phyloP scores from a whole-genome alignment of 2,113 vertebrate genomes.

The Microcebus jonahi region DNA sequence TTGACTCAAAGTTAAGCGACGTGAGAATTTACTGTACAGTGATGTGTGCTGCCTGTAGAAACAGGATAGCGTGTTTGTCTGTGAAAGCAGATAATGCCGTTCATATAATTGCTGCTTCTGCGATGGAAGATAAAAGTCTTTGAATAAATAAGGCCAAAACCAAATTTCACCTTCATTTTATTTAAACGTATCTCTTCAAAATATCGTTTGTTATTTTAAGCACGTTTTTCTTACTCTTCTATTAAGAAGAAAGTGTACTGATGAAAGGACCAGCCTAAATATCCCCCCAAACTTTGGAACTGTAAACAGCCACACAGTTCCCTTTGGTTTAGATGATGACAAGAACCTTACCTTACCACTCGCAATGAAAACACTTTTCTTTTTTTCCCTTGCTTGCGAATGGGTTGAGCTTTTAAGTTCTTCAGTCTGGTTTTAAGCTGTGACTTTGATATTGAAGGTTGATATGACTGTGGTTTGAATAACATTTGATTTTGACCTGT shows the following conservation, averaged over 20 bases:
- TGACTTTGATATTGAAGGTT: slow-evolving; percentile 87
- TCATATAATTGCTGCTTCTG: slow-evolving; percentile 78
- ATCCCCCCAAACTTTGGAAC: slow-evolving; percentile 32
- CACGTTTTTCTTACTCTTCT: not conserved
- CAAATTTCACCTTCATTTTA: slow-evolving; percentile 26
- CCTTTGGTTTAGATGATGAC: slow-evolving; percentile 55
- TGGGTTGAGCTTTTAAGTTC: slow-evolving; percentile 88
- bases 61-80: slow-evolving; percentile 63
- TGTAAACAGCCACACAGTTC: slow-evolving; percentile 49
- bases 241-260: slow-evolving; percentile 28
- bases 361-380: slow-evolving; percentile 60
- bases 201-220: not conserved
- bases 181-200: slow-evolving; percentile 21
- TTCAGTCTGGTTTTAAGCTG: slow-evolving; percentile 85
- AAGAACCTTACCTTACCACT: slow-evolving; percentile 70
- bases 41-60: not conserved
- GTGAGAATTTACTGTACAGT: not conserved
- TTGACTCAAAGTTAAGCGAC: slow-evolving; percentile 40
- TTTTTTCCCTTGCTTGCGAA: slow-evolving; percentile 78
- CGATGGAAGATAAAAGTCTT: slow-evolving; percentile 69
- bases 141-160: slow-evolving; percentile 49
- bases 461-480: slow-evolving; percentile 90
- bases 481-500: slow-evolving; percentile 91
- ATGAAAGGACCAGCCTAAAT: slow-evolving; percentile 19
- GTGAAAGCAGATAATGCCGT: slow-evolving; percentile 71